Base-by-base conservation (phyloP, 2,113 vertebrate genomes). In the Macroglossus sobrinus region DNA sequence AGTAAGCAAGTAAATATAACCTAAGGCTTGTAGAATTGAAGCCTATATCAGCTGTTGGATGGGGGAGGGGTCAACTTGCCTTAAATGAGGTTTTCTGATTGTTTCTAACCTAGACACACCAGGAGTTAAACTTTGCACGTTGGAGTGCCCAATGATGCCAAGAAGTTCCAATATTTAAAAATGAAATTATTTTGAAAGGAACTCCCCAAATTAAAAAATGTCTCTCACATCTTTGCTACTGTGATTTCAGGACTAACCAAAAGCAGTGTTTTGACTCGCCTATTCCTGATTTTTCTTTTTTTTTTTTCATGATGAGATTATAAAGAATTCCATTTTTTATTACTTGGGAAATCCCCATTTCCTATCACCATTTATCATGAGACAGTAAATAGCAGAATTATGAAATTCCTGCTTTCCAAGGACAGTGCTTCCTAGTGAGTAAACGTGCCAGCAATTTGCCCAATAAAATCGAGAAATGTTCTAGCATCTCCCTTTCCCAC, bases 311-410 rank as follows among this genome's bases (percentile, higher is more conserved):
- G 84, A 95, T 63, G 24, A 93, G 55, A 24, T 19, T 9, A 7
- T 4, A 90, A 96, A 81, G 33, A 24, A 12, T 4, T 91, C 28
- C 57, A 14, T 84, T 92, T 85, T 74, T 80, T 79, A 22, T 71
- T 93, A 72, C 13, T 79, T 84, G 53, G 78, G 7, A 0, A 92
- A 84, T 89, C 90, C 84, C 47, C 61, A 2, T 82, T 98, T 94
- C 80, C 89, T 93, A 55, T 84, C 55, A 89, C 59, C 43, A 4
- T 76, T 66, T 90, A 45, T 87, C 55, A 61, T 91, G 45, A 47
- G 12, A 38, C 19, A 40, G 8, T 19, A 79, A 95, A 68, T 82
- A 74, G 10, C 57, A 84, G 18, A 59, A 43, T 88, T 76, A 24
- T 66, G 45, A 84, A 78, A 75, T 24, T 71, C 53, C 16, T 38